These are phyloP conservation scores for Tiliacea aurago DNA, from an alignment of 2,888 invertebrate genomes.

Conservation along the genomic window DNA sequence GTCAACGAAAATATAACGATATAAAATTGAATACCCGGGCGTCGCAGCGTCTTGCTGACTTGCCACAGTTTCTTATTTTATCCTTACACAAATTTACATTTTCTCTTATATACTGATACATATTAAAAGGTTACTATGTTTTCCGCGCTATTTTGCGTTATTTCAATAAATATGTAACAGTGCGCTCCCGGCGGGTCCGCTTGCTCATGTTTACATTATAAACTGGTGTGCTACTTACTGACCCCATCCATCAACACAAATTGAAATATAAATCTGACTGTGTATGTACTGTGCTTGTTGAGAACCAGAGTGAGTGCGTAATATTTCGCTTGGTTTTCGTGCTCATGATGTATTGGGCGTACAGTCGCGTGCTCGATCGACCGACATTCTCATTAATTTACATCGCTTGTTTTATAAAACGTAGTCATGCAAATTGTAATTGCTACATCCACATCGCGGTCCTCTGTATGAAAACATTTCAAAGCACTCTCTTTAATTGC, in stretches of 20 bases:
- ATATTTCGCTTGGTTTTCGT: neutral
- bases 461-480: slow-evolving; percentile 5
- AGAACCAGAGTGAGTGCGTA: neutral
- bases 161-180: slow-evolving; percentile 41
- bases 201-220: slow-evolving; percentile 19
- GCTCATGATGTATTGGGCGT: neutral
- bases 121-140: slow-evolving; percentile 18
- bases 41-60: neutral
- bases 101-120: neutral
- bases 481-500: slow-evolving; percentile 23
- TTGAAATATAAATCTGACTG: slow-evolving; percentile 6
- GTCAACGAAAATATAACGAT: neutral
- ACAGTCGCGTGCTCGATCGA: neutral
- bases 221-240: neutral
- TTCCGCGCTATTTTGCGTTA: neutral
- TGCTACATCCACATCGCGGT: neutral
- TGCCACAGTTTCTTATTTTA: neutral
- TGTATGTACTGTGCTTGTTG: neutral
- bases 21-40: neutral
- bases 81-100: neutral
- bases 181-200: neutral
- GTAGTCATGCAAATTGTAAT: neutral
- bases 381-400: slow-evolving; percentile 9
- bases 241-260: neutral
- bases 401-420: neutral